Conservation (phyloP, 2,113 vertebrate species). For the human (Homo sapiens) region GRCh38 chr5:160645001-160645500, state of each 20-base stretch:
- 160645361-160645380: accelerated
- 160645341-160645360: background rate
- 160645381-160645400: background rate
- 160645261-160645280: accelerated
- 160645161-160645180: too few relatives aligned
- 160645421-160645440: background rate
- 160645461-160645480: background rate
- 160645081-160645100: too few relatives aligned
- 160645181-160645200: too few relatives aligned
- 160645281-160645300: background rate
- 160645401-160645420: background rate
- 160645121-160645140: too few relatives aligned
- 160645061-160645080: too few relatives aligned
- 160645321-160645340: accelerated
- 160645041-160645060: too few relatives aligned
- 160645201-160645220: too few relatives aligned
- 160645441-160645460: accelerated
- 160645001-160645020: too few relatives aligned
- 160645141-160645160: too few relatives aligned
- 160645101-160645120: too few relatives aligned
- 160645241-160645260: background rate
- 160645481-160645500: background rate
- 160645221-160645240: background rate
- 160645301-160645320: background rate
- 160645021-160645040: too few relatives aligned